Conservation (phyloP, 2,888 invertebrate genomes). For the Tetragonula carbonaria region DNA sequence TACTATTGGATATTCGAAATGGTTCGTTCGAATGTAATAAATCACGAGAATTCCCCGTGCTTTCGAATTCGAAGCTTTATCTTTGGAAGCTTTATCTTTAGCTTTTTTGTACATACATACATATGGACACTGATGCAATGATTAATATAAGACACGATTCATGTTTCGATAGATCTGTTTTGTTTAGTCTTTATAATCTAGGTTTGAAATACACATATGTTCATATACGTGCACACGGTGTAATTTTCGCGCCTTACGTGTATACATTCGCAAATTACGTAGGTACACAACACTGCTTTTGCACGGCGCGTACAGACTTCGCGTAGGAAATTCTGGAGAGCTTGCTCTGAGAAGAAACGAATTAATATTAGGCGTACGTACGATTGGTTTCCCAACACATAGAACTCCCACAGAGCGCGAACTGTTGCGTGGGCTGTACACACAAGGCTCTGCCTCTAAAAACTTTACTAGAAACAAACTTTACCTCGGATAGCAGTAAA, state of each 20-base stretch:
- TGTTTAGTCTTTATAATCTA: constrained; percentile 29
- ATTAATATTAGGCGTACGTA: constrained; percentile 9
- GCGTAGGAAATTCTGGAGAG: not conserved
- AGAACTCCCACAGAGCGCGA: constrained; percentile 20
- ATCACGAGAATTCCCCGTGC: not conserved
- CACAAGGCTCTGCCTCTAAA: not conserved
- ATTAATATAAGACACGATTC: constrained; percentile 21
- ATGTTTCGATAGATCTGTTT: constrained; percentile 5
- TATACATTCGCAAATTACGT: not conserved
- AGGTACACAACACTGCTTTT: constrained; percentile 10
- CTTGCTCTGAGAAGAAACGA: not conserved
- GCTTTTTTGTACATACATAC: not conserved
- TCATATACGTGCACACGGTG: not conserved
- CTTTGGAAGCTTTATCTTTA: too few species aligned
- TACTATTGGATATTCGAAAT: too few species aligned
- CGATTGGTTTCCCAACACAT: constrained; percentile 18
- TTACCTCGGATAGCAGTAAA: not conserved
- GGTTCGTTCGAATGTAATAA: not conserved
- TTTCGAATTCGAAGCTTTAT: not conserved
- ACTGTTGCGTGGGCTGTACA: constrained; percentile 40
- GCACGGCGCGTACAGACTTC: not conserved
- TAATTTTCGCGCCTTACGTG: constrained; percentile 22
- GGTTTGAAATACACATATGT: not conserved
- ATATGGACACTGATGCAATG: constrained; percentile 14
- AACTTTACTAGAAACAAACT: constrained; percentile 18